A percentile compares a stretch with the other conserved stretches of the same genome.
Evolutionary conservation across 2,797 vertebrate species (phyloP).

Genomic region (Thripadectes ignobilis): DNA sequence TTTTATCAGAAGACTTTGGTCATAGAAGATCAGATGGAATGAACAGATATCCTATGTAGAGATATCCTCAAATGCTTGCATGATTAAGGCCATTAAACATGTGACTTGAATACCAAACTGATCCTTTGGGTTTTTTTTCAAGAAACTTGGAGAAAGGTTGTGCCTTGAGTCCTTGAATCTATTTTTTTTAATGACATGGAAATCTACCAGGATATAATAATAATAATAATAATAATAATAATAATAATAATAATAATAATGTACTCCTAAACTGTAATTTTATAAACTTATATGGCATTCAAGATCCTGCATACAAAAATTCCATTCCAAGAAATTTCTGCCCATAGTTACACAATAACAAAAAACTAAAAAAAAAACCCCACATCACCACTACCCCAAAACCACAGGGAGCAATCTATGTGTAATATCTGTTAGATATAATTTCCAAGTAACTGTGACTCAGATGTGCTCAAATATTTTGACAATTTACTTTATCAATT

Average conservation of each 20-base stretch:
- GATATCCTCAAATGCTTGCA: background rate
- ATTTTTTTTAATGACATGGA: background rate
- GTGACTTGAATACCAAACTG: background rate
- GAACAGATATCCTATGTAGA: rapidly evolving
- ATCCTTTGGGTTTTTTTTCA: rapidly evolving
- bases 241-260: background rate
- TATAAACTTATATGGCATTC: background rate
- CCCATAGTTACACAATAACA: background rate
- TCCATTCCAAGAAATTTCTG: background rate
- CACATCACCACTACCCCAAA: background rate
- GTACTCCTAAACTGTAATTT: background rate
- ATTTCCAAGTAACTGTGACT: background rate
- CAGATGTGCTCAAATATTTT: background rate
- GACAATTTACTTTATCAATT: background rate
- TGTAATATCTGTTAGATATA: background rate
- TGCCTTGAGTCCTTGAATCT: background rate
- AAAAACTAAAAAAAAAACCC: background rate
- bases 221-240: background rate
- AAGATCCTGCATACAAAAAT: background rate
- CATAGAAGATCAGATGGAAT: background rate
- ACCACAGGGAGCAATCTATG: background rate
- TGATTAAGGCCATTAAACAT: background rate
- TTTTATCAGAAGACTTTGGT: background rate
- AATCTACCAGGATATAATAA: background rate
- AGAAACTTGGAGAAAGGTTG: background rate